Evolutionary conservation across 2,888 invertebrate species (phyloP).

Genomic region (Synanthedon myopaeformis): DNA sequence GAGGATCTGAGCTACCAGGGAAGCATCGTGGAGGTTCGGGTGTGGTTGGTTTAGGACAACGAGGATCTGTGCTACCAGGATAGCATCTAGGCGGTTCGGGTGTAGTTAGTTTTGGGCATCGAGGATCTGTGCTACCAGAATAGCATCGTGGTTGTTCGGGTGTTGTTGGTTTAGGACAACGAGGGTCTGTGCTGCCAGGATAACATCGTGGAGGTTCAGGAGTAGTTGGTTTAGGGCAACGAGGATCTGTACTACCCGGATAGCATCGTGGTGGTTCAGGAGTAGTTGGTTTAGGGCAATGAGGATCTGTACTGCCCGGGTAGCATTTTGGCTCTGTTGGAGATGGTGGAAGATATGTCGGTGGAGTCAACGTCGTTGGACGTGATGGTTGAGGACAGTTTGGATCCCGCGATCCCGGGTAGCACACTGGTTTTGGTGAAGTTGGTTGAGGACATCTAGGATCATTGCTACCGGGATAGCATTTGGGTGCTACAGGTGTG

Average conservation of each 20-base stretch:
- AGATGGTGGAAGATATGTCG: constrained; percentile 6
- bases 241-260: constrained; percentile 25
- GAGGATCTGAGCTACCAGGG: too few relatives aligned
- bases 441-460: constrained; percentile 24
- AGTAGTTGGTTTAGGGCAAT: constrained; percentile 22
- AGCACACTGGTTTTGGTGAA: constrained; percentile 15
- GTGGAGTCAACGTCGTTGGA: constrained; percentile 9
- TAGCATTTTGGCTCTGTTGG: constrained; percentile 16
- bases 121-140: constrained; percentile 17
- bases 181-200: constrained; percentile 33
- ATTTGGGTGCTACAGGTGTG: constrained; percentile 12
- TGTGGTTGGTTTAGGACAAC: too few relatives aligned
- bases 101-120: constrained; percentile 10
- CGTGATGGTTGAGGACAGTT: constrained; percentile 28
- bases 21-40: too few relatives aligned
- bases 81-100: constrained; percentile 16
- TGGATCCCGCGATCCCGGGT: constrained; percentile 16
- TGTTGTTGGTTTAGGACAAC: constrained; percentile 25
- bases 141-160: constrained; percentile 17
- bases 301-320: constrained; percentile 26
- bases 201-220: constrained; percentile 14
- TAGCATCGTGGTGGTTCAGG: constrained; percentile 18
- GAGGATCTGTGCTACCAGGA: too few relatives aligned
- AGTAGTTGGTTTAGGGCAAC: constrained; percentile 22
- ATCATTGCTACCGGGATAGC: constrained; percentile 26